Evolutionary conservation across 1,140 invertebrate species (phyloP).

Genomic region (Portunus trituberculatus): DNA sequence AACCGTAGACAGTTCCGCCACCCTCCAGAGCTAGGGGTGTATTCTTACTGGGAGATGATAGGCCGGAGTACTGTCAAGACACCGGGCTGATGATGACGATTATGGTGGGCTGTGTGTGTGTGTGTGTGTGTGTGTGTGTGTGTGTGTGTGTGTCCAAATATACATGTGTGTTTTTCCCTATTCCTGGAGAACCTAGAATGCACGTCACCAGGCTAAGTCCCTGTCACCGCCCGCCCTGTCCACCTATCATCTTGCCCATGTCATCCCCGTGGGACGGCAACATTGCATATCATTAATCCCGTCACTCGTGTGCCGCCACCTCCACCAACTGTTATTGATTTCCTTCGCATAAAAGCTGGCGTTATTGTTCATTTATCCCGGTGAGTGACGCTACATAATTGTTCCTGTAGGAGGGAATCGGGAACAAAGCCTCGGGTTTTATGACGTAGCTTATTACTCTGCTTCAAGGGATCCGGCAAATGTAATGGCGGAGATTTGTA

Average conservation of each 20-base stretch:
- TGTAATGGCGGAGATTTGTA: too few relatives aligned
- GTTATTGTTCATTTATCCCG: conserved; percentile 23
- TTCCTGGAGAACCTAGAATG: too few relatives aligned
- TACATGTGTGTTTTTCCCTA: background rate
- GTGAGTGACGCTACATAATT: background rate
- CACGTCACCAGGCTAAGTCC: background rate
- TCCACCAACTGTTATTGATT: background rate
- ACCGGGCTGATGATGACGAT: background rate
- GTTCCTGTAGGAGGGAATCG: background rate
- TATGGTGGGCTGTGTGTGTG: too few relatives aligned
- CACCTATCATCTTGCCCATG: background rate
- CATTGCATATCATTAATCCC: background rate
- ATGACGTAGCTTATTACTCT: too few relatives aligned
- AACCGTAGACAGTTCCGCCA: conserved; percentile 21
- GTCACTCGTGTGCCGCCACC: background rate
- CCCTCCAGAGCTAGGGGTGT: conserved; percentile 34
- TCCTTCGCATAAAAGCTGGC: background rate
- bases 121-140: too few relatives aligned
- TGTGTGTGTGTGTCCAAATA: too few relatives aligned
- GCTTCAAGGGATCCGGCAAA: too few relatives aligned
- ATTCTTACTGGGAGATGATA: conserved; percentile 52
- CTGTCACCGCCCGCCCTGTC: background rate
- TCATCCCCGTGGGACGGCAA: background rate
- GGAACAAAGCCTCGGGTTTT: too few relatives aligned
- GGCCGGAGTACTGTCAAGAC: background rate